Percentiles rank a stretch among this genome's conserved stretches.
Evolutionary conservation across 2,113 vertebrate species (phyloP).

Genomic region (Muscicapa adusta): DNA sequence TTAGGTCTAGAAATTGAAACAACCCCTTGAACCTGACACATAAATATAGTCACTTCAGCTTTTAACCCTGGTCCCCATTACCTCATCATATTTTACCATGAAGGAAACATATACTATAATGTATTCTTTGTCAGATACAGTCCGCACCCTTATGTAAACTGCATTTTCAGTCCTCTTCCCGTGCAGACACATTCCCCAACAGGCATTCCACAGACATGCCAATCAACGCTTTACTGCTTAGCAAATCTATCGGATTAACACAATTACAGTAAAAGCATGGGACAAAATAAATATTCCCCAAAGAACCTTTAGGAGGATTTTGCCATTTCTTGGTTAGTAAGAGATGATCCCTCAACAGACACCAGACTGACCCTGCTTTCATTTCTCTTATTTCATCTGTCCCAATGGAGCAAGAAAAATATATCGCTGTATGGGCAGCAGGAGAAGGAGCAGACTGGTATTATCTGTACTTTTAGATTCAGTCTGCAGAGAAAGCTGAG

Average conservation of each 20-base stretch:
- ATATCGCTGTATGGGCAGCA: background rate
- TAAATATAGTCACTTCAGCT: constrained; percentile 43
- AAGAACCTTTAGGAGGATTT: constrained; percentile 33
- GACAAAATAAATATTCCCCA: constrained; percentile 36
- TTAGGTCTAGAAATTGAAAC: background rate
- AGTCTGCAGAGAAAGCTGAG: constrained; percentile 16
- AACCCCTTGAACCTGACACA: constrained; percentile 28
- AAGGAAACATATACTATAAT: constrained; percentile 48
- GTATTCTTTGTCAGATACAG: constrained; percentile 51
- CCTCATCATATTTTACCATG: constrained; percentile 52
- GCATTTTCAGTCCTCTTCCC: constrained; percentile 49
- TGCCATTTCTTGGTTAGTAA: constrained; percentile 53
- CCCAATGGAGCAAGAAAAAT: constrained; percentile 23
- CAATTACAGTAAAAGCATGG: background rate
- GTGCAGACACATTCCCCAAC: constrained; percentile 16
- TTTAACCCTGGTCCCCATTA: constrained; percentile 57
- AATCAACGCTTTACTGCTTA: constrained; percentile 38
- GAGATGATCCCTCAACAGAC: constrained; percentile 55
- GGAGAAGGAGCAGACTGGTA: background rate
- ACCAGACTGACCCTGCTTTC: background rate
- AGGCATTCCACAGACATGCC: constrained; percentile 24
- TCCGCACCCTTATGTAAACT: constrained; percentile 45
- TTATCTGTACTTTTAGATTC: constrained; percentile 27
- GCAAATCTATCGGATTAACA: constrained; percentile 51
- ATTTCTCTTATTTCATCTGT: constrained; percentile 20